A percentile compares a stretch with the other conserved stretches of the same genome.
Conservation (phyloP, 2,113 vertebrate species). For the Vicugna pacos region DNA sequence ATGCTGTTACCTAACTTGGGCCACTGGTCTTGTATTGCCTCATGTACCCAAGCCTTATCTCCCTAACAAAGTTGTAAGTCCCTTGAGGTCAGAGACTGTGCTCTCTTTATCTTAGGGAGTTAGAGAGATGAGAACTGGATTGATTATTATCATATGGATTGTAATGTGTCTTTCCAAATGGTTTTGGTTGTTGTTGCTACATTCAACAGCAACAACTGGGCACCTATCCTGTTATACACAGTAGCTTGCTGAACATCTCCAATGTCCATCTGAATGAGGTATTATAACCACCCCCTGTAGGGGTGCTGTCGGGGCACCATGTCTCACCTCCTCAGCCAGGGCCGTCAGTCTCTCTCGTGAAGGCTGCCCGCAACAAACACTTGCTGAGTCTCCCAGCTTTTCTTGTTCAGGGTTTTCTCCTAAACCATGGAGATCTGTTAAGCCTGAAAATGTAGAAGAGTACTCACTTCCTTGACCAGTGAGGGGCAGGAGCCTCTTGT, state of each 20-base stretch:
- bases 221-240: not conserved
- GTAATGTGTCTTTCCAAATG: conserved; percentile 9
- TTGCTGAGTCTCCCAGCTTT: not conserved
- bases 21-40: conserved; percentile 1
- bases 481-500: not conserved
- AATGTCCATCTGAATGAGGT: not conserved
- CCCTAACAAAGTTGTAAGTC: not conserved
- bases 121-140: conserved; percentile 28
- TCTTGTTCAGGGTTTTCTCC: not conserved
- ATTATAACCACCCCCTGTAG: accelerated
- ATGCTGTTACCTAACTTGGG: not conserved
- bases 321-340: not conserved
- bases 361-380: not conserved
- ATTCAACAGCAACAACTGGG: not conserved
- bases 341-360: not conserved
- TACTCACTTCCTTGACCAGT: not conserved
- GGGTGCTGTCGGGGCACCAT: no score
- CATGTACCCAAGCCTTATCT: conserved; percentile 60
- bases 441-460: not conserved
- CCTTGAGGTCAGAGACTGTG: conserved; percentile 49
- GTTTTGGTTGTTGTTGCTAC: not conserved
- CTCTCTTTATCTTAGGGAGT: conserved; percentile 38
- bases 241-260: not conserved
- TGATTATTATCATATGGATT: not conserved
- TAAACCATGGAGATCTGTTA: not conserved